Evolutionary conservation across 2,113 vertebrate genomes (phyloP).

Genomic region (Benitochromis conjunctus): DNA sequence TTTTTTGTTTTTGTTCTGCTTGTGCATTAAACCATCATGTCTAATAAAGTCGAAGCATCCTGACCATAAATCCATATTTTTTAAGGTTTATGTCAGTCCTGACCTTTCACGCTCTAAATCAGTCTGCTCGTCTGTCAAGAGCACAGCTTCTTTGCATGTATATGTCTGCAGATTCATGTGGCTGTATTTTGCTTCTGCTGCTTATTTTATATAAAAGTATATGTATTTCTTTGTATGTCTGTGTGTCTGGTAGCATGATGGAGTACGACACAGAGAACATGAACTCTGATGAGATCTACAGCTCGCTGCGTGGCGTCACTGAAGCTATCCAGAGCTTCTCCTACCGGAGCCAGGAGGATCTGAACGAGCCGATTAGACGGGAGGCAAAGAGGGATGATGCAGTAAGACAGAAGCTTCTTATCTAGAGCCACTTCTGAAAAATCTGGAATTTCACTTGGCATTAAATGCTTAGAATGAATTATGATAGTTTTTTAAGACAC

Average conservation of each 20-base stretch:
- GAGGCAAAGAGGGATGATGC: conserved; percentile 92
- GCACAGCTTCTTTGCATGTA: background rate
- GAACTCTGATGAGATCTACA: conserved; percentile 99
- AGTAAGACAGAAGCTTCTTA: conserved; percentile 74
- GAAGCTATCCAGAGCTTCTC: conserved; percentile 99
- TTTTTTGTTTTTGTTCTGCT: background rate
- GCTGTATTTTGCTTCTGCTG: background rate
- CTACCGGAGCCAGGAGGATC: conserved; percentile 96
- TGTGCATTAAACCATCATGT: background rate
- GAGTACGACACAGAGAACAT: conserved; percentile 99
- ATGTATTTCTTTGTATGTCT: background rate
- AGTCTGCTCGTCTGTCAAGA: background rate
- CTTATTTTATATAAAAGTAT: background rate
- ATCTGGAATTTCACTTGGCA: background rate
- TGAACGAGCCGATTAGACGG: conserved; percentile 90
- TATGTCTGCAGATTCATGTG: background rate
- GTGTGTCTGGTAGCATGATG: conserved; percentile 80
- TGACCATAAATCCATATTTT: background rate
- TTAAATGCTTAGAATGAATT: background rate
- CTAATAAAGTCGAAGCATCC: background rate
- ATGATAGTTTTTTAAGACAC: background rate
- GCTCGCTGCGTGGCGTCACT: conserved; percentile 94
- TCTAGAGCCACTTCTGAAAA: too few species aligned
- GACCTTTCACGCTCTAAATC: background rate
- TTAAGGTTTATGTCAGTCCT: background rate